phyloP scores from a whole-genome alignment of 2,888 invertebrate genomes.

The Phanerotoma sp. region DNA sequence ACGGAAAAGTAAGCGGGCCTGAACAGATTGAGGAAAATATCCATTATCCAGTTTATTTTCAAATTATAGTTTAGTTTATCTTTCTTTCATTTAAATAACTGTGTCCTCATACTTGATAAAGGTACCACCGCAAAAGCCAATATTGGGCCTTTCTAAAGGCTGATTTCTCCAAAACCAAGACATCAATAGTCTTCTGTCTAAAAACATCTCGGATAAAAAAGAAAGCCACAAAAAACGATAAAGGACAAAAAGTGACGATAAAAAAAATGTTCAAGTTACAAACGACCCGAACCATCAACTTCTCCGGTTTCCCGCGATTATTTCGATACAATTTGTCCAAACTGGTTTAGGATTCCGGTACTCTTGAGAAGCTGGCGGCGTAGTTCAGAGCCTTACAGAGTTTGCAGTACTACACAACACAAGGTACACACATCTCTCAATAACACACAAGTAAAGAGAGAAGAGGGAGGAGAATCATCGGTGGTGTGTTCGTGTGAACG shows the following conservation, averaged over 20 bases:
- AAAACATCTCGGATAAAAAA: too few relatives aligned
- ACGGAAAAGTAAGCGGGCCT: too few relatives aligned
- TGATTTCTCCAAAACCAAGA: too few relatives aligned
- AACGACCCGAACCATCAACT: not conserved
- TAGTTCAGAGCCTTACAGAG: conserved; percentile 24
- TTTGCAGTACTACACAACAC: not conserved
- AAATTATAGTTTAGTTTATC: too few relatives aligned
- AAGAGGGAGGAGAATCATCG: conserved; percentile 1
- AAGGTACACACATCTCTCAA: too few relatives aligned
- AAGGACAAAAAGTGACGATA: conserved; percentile 10
- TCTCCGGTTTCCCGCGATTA: conserved; percentile 27
- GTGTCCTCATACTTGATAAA: too few relatives aligned
- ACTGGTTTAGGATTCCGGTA: conserved; percentile 47
- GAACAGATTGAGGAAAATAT: too few relatives aligned
- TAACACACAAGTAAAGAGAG: conserved; percentile 6
- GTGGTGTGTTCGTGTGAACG: conserved; percentile 21
- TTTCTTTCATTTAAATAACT: too few relatives aligned
- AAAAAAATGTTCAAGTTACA: conserved; percentile 18
- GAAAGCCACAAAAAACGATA: not conserved
- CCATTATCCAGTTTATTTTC: too few relatives aligned
- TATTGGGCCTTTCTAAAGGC: too few relatives aligned
- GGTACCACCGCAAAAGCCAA: too few relatives aligned
- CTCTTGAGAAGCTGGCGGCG: conserved; percentile 34
- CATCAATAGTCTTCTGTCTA: too few relatives aligned
- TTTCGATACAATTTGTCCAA: conserved; percentile 45